Base-by-base conservation (phyloP, 2,113 vertebrate genomes). In the Pavo muticus region DNA sequence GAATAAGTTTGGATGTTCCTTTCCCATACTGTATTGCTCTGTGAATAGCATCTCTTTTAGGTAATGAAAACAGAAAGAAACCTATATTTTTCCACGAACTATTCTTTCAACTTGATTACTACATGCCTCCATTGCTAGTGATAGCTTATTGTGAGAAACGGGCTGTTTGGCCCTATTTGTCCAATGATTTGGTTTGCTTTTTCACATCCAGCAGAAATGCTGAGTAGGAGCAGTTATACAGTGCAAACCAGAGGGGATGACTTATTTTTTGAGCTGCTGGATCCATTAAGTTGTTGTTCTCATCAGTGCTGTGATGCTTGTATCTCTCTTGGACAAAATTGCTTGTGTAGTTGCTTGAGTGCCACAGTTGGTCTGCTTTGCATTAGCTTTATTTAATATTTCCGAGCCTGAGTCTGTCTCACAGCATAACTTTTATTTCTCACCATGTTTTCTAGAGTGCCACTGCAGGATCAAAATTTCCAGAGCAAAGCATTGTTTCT, bases 141-240 rank as follows among this genome's bases (percentile, higher is more conserved):
- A 2, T 13, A 30, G 7, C 45, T 64, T 37, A 29, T 39, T 67
- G 11, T 72, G 20, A 56, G 48, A 75, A 15, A 27, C 19, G 59
- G n/a, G 6, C 14, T 67, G 4, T 25, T 59, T 61, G 75, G 14
- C 14, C 79, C 37, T 24, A 21, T 50, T 59, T 80, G 52, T 47
- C 40, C 37, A 15, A 9, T 32, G 48, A 19, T 54, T 69, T 1
- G 0, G 8, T 60, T 70, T 0, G 0, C 7, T 60, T 82, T 63
- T 61, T 52, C 27, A 68, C n/a, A 39, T 32, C 52, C 10, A 23
- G 23, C 25, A 47, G 39, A 69, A 59, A 8, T 39, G 14, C 25
- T 54, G 18, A 70, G n/a, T 19, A 76, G 47, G n/a, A 32, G 7
- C 37, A 47, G 7, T 57, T 32, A 40, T 69, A 32, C 14, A n/a